Base-by-base conservation (phyloP, 2,888 invertebrate species). In the Helobdella robusta region DNA sequence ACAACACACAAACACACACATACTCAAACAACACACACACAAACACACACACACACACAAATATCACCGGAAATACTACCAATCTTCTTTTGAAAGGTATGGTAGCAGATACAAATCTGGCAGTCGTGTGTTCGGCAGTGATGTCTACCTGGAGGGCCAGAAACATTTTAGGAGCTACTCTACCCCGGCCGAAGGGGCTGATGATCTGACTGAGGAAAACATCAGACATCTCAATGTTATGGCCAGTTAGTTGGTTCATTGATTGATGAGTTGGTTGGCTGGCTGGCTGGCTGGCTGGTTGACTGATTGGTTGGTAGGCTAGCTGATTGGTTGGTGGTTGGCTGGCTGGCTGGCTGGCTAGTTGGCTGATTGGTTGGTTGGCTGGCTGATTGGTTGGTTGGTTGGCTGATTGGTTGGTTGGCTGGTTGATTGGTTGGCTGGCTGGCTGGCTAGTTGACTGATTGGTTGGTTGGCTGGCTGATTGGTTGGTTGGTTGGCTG, bases 11-110 rank as follows among this genome's bases (percentile, higher is more conserved):
- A 34, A 59, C 40, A 59, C 59, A 59, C 35, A n/a, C n/a, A n/a
- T n/a, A n/a, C n/a, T n/a, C n/a, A n/a, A n/a, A n/a, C n/a, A n/a
- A 59, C 34, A 59, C 59, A 59, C 59, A 59, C 59, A 59, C 35
- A 59, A 4, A 59, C 35, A 59, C 59, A 59, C 54, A 54, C 28
- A 54, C 28, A 54, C 34, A 36, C 35, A 32, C 11, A 5, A n/a
- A 11, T 23, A 4, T 15, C 32, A 28, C 20, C 35, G 23, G 35
- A 25, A 40, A 25, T 36, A n/a, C 2, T 20, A 36, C 25, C 28
- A 20, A 20, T 2, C 52, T 18, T 23, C 2, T 4, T 15, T 3
- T 23, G 32, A 32, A 28, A 56, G 32, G 15, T 28, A 56, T 18
- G 56, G 56, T 8, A 8, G 11, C 25, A 56, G 56, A 28, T n/a